These are phyloP conservation scores for Eupristina koningsbergeri DNA, from an alignment of 1,140 invertebrate species.

Conservation along the genomic window DNA sequence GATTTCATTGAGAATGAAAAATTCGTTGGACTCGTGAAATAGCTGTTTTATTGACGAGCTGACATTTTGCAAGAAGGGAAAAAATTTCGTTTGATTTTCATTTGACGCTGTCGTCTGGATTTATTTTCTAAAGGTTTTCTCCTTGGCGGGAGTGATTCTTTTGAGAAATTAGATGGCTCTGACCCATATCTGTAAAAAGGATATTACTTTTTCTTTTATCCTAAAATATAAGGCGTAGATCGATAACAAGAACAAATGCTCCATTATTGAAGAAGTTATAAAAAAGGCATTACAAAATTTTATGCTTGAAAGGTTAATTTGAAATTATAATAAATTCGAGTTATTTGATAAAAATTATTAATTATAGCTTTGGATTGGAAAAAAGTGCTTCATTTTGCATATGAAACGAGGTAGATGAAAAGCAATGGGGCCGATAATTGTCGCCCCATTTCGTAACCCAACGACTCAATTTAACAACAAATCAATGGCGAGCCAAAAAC, in stretches of 20 bases:
- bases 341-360: not conserved
- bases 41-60: conserved; percentile 13
- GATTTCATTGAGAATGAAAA: not conserved
- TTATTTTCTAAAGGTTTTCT: conserved; percentile 20
- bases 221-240: conserved; percentile 9
- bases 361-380: too few relatives aligned
- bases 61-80: not conserved
- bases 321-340: not conserved
- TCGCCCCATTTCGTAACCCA: too few relatives aligned
- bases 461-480: not conserved
- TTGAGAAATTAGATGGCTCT: conserved; percentile 31
- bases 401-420: too few relatives aligned
- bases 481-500: not conserved
- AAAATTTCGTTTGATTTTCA: conserved; percentile 32
- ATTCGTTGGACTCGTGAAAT: not conserved
- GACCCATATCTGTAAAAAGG: conserved; percentile 10
- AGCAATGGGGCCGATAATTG: too few relatives aligned
- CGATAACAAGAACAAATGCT: not conserved
- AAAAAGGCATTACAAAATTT: not conserved
- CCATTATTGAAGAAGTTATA: not conserved
- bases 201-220: conserved; percentile 7
- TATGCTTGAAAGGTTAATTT: not conserved
- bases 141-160: conserved; percentile 16
- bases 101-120: conserved; percentile 20
- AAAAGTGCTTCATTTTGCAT: too few relatives aligned